Evolutionary conservation across 2,113 vertebrate species (phyloP).

Genomic region (Neodontobutis hainanensis): DNA sequence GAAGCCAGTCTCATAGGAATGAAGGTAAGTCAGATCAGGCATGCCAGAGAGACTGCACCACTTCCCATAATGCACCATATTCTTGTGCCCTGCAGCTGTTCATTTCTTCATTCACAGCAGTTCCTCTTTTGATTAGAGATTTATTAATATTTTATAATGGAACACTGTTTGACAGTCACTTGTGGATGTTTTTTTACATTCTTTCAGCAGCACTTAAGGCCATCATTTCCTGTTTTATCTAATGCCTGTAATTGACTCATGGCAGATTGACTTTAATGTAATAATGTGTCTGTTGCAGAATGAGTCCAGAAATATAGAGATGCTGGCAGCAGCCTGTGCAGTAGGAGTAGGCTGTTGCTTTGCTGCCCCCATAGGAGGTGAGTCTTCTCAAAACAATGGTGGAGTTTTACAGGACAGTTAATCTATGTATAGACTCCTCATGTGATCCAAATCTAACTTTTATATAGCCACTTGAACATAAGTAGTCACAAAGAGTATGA

Average conservation of each 20-base stretch:
- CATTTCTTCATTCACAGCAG: not conserved
- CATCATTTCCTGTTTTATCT: not conserved
- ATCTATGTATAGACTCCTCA: not conserved
- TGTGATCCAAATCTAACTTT: not conserved
- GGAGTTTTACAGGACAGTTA: not conserved
- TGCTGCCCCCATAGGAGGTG: conserved; percentile 93
- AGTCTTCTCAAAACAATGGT: conserved; percentile 37
- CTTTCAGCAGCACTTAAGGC: not conserved
- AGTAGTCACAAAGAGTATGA: not conserved
- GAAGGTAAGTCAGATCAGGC: conserved; percentile 39
- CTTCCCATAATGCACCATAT: conserved; percentile 23
- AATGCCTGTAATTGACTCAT: not conserved
- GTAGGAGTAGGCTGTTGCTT: conserved; percentile 97
- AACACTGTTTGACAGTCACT: not conserved
- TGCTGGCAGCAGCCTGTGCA: conserved; percentile 91
- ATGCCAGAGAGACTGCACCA: not conserved
- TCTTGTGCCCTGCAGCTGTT: not conserved
- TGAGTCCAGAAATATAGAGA: conserved; percentile 89
- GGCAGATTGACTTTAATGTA: not conserved
- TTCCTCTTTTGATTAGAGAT: not conserved
- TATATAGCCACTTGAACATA: not conserved
- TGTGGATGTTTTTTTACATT: not conserved
- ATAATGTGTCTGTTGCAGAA: conserved; percentile 65
- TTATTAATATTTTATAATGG: not conserved
- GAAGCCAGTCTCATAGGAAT: conserved; percentile 52